Evolutionary conservation across 1,140 invertebrate genomes (phyloP).

Genomic region (Matsumurasca onukii): DNA sequence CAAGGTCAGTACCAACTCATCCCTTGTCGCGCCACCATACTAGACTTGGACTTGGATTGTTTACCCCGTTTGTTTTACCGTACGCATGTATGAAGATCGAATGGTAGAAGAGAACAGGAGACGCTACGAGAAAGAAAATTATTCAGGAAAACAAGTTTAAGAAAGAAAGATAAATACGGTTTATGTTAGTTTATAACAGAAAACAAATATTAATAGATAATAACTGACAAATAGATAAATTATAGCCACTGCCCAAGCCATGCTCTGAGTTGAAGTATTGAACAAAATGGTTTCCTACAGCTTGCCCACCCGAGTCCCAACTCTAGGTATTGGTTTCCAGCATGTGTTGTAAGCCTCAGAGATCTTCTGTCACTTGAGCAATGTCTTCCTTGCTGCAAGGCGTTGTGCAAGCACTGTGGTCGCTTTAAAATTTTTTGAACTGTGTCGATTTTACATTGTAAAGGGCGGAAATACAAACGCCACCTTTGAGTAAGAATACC

Average conservation of each 20-base stretch:
- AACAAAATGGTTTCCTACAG: conserved; percentile 9
- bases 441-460: conserved; percentile 1
- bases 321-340: conserved; percentile 20
- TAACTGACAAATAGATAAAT: no score
- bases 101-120: background rate
- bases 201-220: no score
- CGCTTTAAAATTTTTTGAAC: conserved; percentile 18
- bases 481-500: conserved; percentile 40
- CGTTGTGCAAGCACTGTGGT: conserved; percentile 7
- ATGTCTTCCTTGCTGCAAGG: conserved; percentile 7
- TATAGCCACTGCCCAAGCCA: conserved; percentile 11
- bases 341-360: background rate
- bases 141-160: background rate
- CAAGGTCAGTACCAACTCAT: no score
- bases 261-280: conserved; percentile 15
- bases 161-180: background rate
- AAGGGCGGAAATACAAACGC: conserved; percentile 8
- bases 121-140: background rate
- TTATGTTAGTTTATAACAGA: conserved; percentile 2
- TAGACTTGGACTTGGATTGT: no score
- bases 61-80: no score
- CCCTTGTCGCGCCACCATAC: no score
- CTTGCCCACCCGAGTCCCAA: conserved; percentile 3
- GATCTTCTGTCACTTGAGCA: background rate
- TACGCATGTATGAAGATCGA: background rate